Evolutionary conservation across 1,140 invertebrate species (phyloP), one percentile per base, ranked within the genome.

Genomic region (Bemisia tabaci): DNA sequence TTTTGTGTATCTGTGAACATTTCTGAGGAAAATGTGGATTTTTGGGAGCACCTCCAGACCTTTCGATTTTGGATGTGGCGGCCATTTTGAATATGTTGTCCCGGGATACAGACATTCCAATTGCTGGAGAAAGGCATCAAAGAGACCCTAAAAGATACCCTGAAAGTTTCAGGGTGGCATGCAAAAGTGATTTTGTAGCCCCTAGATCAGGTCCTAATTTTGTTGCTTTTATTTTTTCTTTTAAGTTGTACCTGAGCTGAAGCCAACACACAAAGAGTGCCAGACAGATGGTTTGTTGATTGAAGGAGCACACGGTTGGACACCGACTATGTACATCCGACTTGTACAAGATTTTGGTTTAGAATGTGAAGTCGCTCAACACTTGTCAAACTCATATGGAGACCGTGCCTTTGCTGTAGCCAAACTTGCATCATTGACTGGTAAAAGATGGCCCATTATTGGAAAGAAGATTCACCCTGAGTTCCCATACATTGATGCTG

Each of bases 401-500:
- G 97, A 99, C 80, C 84, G 95, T 70, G 95, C 97, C 1, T 98
- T 98, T 76, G 90, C 94, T 65, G 96, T 99, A 0, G 94, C 95
- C 1, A 97, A 98, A 79, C 85, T 98, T 84, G 94, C 94, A 12
- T 82, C 89, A 26, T 82, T 98, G 62, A 99, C 97, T 21, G 97
- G 96, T 33, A 94, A 97, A 80, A 81, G 94, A 63, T 98, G 95
- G 95, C 91, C 91, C 5, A 92, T 98, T 68, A 95, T 98, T 71
- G 97, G 97, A 63, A 89, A 90, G 71, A 90, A 95, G 74, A 81
- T 99, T 39, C 96, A 99, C 79, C 91, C 93, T 21, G 95, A 98
- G 78, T 99, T 97, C 77, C 96, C 97, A 0, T 99, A 99, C 75
- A 94, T 99, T 73, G 97, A 98, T 77, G 96, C 95, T 22, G 96